Conservation (phyloP, 2,888 invertebrate genomes). For the Autographa pulchrina region DNA sequence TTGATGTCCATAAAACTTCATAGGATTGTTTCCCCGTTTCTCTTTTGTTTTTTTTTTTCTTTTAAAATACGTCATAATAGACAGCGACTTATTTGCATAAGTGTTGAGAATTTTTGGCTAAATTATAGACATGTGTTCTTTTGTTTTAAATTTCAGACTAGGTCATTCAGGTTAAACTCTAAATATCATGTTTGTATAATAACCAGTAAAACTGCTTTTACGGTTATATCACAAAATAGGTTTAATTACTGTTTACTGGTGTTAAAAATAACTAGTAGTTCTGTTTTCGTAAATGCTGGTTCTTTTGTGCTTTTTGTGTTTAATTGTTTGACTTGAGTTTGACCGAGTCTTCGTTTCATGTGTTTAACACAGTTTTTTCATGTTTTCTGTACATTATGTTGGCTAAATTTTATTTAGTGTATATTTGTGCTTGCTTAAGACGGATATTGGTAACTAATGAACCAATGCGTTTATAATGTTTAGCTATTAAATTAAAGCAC, state of each 20-base stretch:
- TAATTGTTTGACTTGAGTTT: not conserved
- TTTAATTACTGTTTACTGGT: not conserved
- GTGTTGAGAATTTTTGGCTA: constrained; percentile 18
- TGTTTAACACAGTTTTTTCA: not conserved
- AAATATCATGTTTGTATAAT: constrained; percentile 7
- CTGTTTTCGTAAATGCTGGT: not conserved
- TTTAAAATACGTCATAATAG: not conserved
- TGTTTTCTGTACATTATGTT: not conserved
- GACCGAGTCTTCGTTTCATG: not conserved
- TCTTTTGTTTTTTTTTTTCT: constrained; percentile 36
- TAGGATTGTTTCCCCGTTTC: constrained; percentile 16
- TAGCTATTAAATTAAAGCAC: no score
- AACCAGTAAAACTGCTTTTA: not conserved
- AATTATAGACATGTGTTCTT: constrained; percentile 26
- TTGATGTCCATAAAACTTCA: constrained; percentile 42
- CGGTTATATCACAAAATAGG: constrained; percentile 2
- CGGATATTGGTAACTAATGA: no score
- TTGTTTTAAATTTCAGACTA: constrained; percentile 14
- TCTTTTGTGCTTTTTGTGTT: not conserved
- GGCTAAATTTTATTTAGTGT: not conserved
- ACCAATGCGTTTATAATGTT: no score
- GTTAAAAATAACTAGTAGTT: not conserved
- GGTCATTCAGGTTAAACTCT: constrained; percentile 25
- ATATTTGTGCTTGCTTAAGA: no score
- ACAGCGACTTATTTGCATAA: constrained; percentile 23